Evolutionary conservation across 2,888 invertebrate genomes (phyloP), one percentile per base, ranked within the genome.

Genomic region (Synanthedon vespiformis): DNA sequence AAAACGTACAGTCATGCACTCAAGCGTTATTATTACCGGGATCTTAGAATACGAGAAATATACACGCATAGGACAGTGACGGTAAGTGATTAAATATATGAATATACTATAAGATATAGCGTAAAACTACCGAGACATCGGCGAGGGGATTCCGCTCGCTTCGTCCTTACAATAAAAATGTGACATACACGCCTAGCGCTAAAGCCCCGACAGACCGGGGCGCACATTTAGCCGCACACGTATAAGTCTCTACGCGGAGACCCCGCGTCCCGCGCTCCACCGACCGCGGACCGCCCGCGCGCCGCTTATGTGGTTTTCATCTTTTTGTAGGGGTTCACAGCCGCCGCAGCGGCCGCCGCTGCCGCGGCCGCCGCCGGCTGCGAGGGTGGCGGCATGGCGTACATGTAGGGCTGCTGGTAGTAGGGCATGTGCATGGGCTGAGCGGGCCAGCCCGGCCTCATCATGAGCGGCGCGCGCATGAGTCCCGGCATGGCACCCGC

Each of bases 11-110:
- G 91, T 90, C 93, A 93, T 93, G 93, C 93, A 93, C 91, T 90
- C 90, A 93, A 93, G 93, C 93, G 92, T 93, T 93, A 93, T 93
- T 93, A 93, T 93, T 93, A 93, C 92, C 92, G 92, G 92, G 92
- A 91, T 90, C 88, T 82, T 81, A 83, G 83, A 78, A 48, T 80
- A 85, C 81, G 86, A 87, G 85, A 86, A 85, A 86, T 85, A 84
- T 85, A 86, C 86, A 86, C 86, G 85, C 85, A 84, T 81, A 82
- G 77, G 80, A 80, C 79, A 77, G 80, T 79, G 80, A 83, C 81
- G 80, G 74, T 77, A 78, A 80, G 80, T 81, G 83, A 83, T 73
- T 80, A 77, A 73, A 79, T 81, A 85, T 76, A 83, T 75, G 81
- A 16, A 48, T 48, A 80, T 83, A 80, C 74, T 75, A 78, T 79